Evolutionary conservation across 2,888 invertebrate genomes (phyloP).

Genomic region (Xiphydria camelus): DNA sequence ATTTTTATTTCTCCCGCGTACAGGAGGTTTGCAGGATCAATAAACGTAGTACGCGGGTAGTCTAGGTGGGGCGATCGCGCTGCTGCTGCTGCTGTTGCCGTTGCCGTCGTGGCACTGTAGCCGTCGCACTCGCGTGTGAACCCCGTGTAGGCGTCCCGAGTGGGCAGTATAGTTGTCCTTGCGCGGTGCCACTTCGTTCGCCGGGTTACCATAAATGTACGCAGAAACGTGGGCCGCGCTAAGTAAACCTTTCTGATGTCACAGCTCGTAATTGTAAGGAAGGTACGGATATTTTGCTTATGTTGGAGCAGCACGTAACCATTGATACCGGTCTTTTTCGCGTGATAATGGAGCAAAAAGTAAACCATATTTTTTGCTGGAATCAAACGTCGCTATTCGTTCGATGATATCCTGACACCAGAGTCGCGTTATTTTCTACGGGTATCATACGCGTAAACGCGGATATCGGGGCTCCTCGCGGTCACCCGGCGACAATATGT

Average conservation of each 20-base stretch:
- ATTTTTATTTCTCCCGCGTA: constrained; percentile 16
- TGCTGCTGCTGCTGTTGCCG: background rate
- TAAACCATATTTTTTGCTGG: no score
- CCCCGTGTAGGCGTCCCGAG: constrained; percentile 12
- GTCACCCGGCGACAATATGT: no score
- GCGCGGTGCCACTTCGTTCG: constrained; percentile 18
- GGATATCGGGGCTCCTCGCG: no score
- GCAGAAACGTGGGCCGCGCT: constrained; percentile 23
- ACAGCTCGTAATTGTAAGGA: constrained; percentile 34
- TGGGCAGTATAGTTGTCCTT: constrained; percentile 25
- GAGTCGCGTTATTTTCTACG: no score
- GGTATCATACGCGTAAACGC: no score
- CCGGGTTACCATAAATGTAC: constrained; percentile 30
- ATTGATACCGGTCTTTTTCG: no score
- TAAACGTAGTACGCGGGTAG: constrained; percentile 2
- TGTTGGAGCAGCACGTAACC: no score
- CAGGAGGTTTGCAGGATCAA: constrained; percentile 3
- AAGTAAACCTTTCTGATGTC: constrained; percentile 34
- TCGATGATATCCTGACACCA: no score
- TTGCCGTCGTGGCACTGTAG: constrained; percentile 4
- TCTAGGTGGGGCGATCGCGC: constrained; percentile 6
- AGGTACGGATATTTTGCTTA: constrained; percentile 33
- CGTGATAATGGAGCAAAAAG: no score
- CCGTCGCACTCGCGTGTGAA: constrained; percentile 21
- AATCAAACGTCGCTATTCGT: no score